Percentiles rank a stretch among this genome's conserved stretches.
Conservation (phyloP, 2,888 invertebrate species). For the Lochmaea crataegi region DNA sequence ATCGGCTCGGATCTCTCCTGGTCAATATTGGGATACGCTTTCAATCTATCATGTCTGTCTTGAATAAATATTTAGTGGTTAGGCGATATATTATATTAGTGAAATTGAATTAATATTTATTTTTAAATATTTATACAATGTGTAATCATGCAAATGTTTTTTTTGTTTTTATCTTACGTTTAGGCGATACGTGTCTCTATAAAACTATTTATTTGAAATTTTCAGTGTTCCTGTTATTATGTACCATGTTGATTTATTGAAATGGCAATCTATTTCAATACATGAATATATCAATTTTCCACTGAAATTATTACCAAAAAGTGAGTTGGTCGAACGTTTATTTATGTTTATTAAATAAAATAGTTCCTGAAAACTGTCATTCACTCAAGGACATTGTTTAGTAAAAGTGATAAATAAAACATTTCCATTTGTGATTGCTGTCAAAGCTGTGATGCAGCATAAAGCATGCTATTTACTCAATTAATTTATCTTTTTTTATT, state of each 20-base stretch:
- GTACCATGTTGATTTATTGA: slow-evolving; percentile 5
- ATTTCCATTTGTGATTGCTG: neutral
- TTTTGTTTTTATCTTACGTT: too few species aligned
- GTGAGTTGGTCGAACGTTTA: neutral
- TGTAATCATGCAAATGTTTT: too few species aligned
- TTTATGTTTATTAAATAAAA: neutral
- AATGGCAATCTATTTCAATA: neutral
- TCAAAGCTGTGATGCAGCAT: too few species aligned
- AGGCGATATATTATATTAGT: too few species aligned
- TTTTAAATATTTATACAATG: too few species aligned
- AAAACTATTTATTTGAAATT: slow-evolving; percentile 1
- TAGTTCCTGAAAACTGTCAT: neutral
- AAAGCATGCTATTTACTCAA: too few species aligned
- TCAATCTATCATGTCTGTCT: too few species aligned
- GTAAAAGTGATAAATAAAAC: neutral
- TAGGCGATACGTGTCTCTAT: neutral
- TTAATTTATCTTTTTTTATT: too few species aligned
- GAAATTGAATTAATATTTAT: too few species aligned
- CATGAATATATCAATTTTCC: neutral
- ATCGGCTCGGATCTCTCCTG: too few species aligned
- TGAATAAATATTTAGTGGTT: too few species aligned
- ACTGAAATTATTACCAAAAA: neutral
- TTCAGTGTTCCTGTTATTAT: neutral
- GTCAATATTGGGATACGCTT: too few species aligned
- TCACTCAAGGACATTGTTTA: neutral